phyloP scores from a whole-genome alignment of 2,888 invertebrate genomes.

The Ctena decussata region DNA sequence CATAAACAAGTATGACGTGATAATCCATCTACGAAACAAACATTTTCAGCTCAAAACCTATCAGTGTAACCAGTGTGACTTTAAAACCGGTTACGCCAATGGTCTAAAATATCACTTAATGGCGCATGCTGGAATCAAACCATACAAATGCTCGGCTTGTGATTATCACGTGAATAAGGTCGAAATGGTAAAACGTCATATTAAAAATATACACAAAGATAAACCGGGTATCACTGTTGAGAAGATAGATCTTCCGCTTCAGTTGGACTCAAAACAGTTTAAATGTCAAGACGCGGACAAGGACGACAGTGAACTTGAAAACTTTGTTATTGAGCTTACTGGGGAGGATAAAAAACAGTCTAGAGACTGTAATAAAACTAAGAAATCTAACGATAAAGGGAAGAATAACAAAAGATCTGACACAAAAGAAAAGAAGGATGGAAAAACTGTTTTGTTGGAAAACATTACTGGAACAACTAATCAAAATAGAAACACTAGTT shows the following conservation, averaged over 20 bases:
- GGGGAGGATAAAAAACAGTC: not conserved
- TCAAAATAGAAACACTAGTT: not conserved
- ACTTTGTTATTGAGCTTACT: not conserved
- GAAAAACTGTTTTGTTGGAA: not conserved
- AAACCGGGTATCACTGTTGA: constrained; percentile 36
- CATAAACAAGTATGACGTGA: constrained; percentile 37
- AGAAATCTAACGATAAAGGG: not conserved
- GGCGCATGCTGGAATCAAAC: constrained; percentile 56
- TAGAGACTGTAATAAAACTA: not conserved
- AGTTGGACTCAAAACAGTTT: constrained; percentile 56
- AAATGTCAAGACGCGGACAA: constrained; percentile 34
- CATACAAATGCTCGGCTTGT: constrained; percentile 57
- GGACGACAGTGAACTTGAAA: not conserved
- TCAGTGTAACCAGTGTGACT: constrained; percentile 63
- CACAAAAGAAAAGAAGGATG: not conserved
- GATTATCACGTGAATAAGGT: constrained; percentile 43
- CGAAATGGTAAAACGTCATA: constrained; percentile 50
- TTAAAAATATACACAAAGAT: constrained; percentile 40
- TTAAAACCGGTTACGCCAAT: constrained; percentile 56
- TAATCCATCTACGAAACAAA: constrained; percentile 47
- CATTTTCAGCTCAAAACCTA: constrained; percentile 58
- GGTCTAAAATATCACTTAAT: constrained; percentile 55
- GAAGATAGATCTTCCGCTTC: constrained; percentile 53
- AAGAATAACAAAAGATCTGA: not conserved
- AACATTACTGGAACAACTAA: not conserved